Percentiles rank a stretch among this genome's conserved stretches.
Evolutionary conservation across 2,888 invertebrate genomes (phyloP).

Genomic region (Xestoiulus laeticollis): DNA sequence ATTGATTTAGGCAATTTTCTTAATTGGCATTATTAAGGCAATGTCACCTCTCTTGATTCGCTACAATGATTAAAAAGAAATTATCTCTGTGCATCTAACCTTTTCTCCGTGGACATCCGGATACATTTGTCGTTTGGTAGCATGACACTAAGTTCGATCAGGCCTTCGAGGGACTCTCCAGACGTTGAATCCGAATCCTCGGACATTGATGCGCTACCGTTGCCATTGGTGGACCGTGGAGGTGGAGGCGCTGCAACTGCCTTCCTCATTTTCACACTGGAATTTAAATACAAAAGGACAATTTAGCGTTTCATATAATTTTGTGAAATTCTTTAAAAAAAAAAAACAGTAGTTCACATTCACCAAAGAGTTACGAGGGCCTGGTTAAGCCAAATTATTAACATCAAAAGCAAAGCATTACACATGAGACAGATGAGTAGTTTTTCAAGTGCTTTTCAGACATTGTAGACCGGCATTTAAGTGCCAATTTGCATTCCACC

Average conservation of each 20-base stretch:
- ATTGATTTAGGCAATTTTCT: not conserved
- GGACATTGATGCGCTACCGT: slow-evolving; percentile 45
- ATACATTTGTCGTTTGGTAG: slow-evolving; percentile 69
- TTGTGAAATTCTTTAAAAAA: too few relatives aligned
- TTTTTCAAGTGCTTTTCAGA: not conserved
- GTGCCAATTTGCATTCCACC: not conserved
- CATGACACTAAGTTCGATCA: slow-evolving; percentile 74
- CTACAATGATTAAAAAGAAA: not conserved
- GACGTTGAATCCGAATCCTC: slow-evolving; percentile 56
- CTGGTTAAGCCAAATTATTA: not conserved
- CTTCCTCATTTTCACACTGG: slow-evolving; percentile 52
- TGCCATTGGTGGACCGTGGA: slow-evolving; percentile 46
- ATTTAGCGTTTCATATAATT: not conserved
- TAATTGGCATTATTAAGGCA: not conserved
- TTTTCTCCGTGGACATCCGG: slow-evolving; percentile 69
- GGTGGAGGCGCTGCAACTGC: slow-evolving; percentile 47
- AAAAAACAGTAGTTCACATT: too few relatives aligned
- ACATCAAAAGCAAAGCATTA: too few relatives aligned
- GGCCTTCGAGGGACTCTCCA: slow-evolving; percentile 68
- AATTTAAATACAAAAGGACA: not conserved
- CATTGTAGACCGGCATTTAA: not conserved
- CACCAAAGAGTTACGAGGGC: not conserved
- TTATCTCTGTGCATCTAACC: not conserved
- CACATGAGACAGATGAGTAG: not conserved
- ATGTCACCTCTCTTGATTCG: not conserved